Base-by-base conservation (phyloP, 2,113 vertebrate genomes). In the Engystomops pustulosus region DNA sequence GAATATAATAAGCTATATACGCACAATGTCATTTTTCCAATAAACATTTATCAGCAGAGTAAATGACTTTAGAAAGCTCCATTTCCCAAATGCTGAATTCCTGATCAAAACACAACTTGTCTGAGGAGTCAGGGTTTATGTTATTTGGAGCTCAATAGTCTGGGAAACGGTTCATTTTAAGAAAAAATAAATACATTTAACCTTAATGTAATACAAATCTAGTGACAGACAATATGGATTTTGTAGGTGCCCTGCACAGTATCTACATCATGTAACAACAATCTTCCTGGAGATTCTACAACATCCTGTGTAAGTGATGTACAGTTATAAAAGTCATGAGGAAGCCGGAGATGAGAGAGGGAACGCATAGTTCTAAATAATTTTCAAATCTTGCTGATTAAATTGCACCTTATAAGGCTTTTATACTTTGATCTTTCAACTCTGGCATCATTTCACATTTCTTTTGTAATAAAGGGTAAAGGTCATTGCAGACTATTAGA, bases 41-140 rank as follows among this genome's bases (percentile, higher is more conserved):
- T 74, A 7, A 74, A 45, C 70, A 74, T 18, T 44, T 72, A 44
- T 72, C 69, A 27, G 38, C 27, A 27, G 5, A 30, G 41, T 49
- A 74, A 74, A 49, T 74, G 23, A 45, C 23, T 75, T 75, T 51
- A 32, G 44, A 34, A 49, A 75, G 10, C n/a, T 15, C 41, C 20
- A 47, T 72, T 72, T 72, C 69, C 69, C 14, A 72, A 18, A 27
- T 25, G 23, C 38, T 45, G 23, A 15, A 75, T 51, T 11, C 30
- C 71, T 49, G 45, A 32, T 47, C 14, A 75, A 49, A 75, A 32
- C 45, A 11, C 9, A 7, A 30, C 4, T 18, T 32, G 27, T 34
- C 60, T 5, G 5, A 18, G 15, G 27, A 32, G 18, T 32, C 6
- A 18, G 11, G 14, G 15, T 49, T 32, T 75, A 75, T 49, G 15